Conservation (phyloP, 2,113 vertebrate genomes). For the Chamaetylas fuelleborni region DNA sequence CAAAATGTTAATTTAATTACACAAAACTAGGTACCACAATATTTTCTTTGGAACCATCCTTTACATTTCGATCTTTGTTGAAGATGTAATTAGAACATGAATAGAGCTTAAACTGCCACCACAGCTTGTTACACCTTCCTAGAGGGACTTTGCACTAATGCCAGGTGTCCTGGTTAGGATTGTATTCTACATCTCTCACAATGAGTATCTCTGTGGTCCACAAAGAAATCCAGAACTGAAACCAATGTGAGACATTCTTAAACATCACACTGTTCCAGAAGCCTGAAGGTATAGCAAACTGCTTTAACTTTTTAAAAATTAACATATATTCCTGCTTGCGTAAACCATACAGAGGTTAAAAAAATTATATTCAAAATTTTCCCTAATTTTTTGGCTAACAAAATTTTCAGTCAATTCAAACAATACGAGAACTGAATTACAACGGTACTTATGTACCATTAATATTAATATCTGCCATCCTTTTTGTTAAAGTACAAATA, state of each 20-base stretch:
- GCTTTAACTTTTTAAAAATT: neutral
- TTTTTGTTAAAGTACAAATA: neutral
- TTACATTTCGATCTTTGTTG: neutral
- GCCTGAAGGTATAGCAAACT: neutral
- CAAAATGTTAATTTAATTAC: neutral
- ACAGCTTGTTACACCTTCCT: neutral
- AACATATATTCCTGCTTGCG: neutral
- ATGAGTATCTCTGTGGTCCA: neutral
- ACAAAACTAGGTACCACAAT: neutral
- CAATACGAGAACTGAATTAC: neutral
- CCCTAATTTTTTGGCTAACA: neutral
- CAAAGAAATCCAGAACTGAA: neutral
- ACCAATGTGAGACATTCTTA: neutral
- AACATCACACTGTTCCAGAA: neutral
- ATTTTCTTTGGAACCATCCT: neutral
- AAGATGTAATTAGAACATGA: neutral
- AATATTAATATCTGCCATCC: neutral
- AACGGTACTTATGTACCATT: neutral
- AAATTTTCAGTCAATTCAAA: neutral
- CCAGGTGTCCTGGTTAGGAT: neutral
- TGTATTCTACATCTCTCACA: neutral
- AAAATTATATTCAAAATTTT: neutral
- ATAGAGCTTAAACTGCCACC: neutral
- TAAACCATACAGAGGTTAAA: neutral
- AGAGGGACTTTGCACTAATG: neutral